Evolutionary conservation across 2,113 vertebrate species (phyloP), one percentile per base, ranked within the genome.

Genomic region (Cyprinodon variegatus): DNA sequence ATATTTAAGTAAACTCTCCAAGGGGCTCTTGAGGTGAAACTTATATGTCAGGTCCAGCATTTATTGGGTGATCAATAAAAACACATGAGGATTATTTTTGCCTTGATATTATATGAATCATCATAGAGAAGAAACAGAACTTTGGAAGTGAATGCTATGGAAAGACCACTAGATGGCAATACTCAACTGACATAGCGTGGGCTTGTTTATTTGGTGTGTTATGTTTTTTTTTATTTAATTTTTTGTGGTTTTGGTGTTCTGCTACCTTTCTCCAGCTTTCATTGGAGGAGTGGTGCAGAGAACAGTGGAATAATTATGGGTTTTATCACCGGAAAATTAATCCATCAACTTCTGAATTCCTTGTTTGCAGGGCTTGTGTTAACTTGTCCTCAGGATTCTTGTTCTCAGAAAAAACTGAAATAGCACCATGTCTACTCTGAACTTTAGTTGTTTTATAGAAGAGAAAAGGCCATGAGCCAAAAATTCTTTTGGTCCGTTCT

Each of bases 141-240:
- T 66, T 38, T 41, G 15, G 50, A 10, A 50, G 22, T 50, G n/a
- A 53, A 22, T 29, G 9, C 11, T 22, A 13, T 4, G 40, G 48
- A 65, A 43, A 53, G 6, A 29, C 78, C 83, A 81, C 83, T 76
- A 89, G 86, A 76, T 81, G 83, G 88, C 37, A 22, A 36, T 74
- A 84, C 17, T 64, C 4, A 14, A 38, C 5, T 9, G 2, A 61
- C 22, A 63, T 4, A 48, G 11, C 37, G 12, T 11, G 57, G 37
- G 61, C 57, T 63, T 43, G 65, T 46, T 53, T 12, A 77, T 72
- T 48, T 67, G 11, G 29, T 29, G 29, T 29, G 29, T 29, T 29
- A 29, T 29, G 29, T 29, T 29, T 29, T 29, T 29, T 29, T 29
- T 29, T 29, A 1, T 29, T 29, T 29, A 29, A 29, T 29, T 29